These are phyloP conservation scores for Pogonocherus hispidulus DNA, from an alignment of 2,888 invertebrate genomes.

Conservation along the genomic window DNA sequence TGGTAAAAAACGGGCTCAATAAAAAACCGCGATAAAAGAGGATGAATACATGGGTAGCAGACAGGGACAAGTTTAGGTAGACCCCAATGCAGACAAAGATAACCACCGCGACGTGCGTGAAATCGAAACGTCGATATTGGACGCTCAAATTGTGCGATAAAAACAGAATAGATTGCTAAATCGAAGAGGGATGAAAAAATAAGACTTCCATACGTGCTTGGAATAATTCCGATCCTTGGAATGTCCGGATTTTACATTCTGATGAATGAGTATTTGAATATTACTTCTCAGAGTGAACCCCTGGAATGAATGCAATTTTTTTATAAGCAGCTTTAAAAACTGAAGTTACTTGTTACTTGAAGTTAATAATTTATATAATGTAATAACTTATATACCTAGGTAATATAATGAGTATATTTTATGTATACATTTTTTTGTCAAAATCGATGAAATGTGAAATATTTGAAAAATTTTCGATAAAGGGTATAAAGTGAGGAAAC, in stretches of 20 bases:
- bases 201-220: conserved; percentile 63
- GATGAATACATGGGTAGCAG: conserved; percentile 52
- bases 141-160: conserved; percentile 67
- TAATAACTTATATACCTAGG: too few relatives aligned
- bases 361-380: too few relatives aligned
- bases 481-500: too few relatives aligned
- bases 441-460: too few relatives aligned
- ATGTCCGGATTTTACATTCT: conserved; percentile 55
- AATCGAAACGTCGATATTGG: conserved; percentile 57
- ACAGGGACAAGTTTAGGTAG: conserved; percentile 40
- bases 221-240: conserved; percentile 54
- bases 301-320: too few relatives aligned
- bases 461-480: too few relatives aligned
- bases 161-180: conserved; percentile 67
- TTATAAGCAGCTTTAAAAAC: not conserved
- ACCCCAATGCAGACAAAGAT: conserved; percentile 35
- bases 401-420: too few relatives aligned
- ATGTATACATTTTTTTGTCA: too few relatives aligned
- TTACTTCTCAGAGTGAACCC: conserved; percentile 21
- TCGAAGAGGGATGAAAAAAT: conserved; percentile 67
- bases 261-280: conserved; percentile 62
- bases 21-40: conserved; percentile 54
- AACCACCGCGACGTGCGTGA: conserved; percentile 49
- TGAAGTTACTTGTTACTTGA: too few relatives aligned
- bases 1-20: conserved; percentile 52